phyloP scores from a whole-genome alignment of 2,797 vertebrate species.

The Neosilurus hyrtlii region DNA sequence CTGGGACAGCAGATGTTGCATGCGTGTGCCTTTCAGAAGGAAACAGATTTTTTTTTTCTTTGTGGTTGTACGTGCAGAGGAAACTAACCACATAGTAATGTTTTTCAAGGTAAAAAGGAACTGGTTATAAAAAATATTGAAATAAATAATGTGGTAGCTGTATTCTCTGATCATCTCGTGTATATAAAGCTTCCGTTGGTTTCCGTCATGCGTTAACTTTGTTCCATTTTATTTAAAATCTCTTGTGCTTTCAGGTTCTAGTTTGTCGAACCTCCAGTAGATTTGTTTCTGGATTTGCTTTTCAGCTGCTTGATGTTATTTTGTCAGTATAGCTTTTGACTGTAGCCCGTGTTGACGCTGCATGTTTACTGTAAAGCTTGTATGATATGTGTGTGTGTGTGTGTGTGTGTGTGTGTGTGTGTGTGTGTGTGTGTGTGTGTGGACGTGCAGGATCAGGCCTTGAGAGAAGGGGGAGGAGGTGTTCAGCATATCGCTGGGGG shows the following conservation, averaged over 20 bases:
- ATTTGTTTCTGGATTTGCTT: slow-evolving; percentile 22
- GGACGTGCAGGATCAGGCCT: slow-evolving; percentile 74
- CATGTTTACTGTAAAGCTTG: slow-evolving; percentile 69
- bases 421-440: slow-evolving; percentile 51
- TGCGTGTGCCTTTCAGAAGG: not conserved
- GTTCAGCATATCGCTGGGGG: slow-evolving; percentile 59
- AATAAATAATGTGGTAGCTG: not conserved
- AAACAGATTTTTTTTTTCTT: not conserved
- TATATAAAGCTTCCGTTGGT: not conserved
- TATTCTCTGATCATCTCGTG: not conserved
- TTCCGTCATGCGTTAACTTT: not conserved
- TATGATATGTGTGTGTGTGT: slow-evolving; percentile 54
- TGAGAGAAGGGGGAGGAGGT: slow-evolving; percentile 61
- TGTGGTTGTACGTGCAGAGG: slow-evolving; percentile 7
- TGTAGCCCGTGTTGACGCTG: slow-evolving; percentile 48
- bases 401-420: slow-evolving; percentile 34
- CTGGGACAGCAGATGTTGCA: slow-evolving; percentile 19
- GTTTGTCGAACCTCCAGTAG: not conserved
- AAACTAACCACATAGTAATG: not conserved
- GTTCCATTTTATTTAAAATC: not conserved
- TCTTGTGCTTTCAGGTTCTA: not conserved
- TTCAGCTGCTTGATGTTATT: slow-evolving; percentile 32
- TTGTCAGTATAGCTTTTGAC: slow-evolving; percentile 35
- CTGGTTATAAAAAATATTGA: not conserved
- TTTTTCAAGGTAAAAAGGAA: not conserved